These are phyloP conservation scores for Campoletis raptor DNA, from an alignment of 2,888 invertebrate genomes.

Conservation along the genomic window DNA sequence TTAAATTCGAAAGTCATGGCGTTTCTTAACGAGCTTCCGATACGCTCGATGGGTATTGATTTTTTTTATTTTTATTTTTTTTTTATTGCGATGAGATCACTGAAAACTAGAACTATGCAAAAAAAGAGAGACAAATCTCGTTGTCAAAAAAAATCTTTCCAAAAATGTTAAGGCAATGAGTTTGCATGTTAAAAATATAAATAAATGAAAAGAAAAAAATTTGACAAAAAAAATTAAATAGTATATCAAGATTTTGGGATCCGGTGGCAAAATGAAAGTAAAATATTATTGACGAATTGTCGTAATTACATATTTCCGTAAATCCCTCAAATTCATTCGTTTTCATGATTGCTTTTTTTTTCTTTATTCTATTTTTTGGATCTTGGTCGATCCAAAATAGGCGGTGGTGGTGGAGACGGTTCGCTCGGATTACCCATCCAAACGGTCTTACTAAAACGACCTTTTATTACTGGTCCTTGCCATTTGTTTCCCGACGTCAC, in stretches of 20 bases:
- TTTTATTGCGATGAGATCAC: neutral
- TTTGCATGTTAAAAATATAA: neutral
- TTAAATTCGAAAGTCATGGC: slow-evolving; percentile 7
- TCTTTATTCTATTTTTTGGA: slow-evolving; percentile 76
- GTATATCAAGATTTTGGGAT: no score
- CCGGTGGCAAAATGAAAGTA: neutral
- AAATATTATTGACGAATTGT: neutral
- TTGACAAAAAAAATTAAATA: neutral
- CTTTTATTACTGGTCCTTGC: slow-evolving; percentile 83
- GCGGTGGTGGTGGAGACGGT: slow-evolving; percentile 77
- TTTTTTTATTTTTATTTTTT: neutral
- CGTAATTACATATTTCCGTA: neutral
- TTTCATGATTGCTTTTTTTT: neutral
- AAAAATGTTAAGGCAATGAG: neutral
- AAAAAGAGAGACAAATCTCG: neutral
- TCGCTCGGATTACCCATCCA: slow-evolving; percentile 82
- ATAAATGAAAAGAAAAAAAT: neutral
- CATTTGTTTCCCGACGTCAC: slow-evolving; percentile 78
- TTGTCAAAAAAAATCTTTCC: neutral
- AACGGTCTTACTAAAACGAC: slow-evolving; percentile 83
- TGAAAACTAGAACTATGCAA: neutral
- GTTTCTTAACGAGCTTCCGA: neutral
- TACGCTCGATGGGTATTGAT: neutral
- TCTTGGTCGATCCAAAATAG: slow-evolving; percentile 77
- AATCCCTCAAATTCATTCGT: neutral